Evolutionary conservation across 2,113 vertebrate species (phyloP).

Genomic region (Chamaea fasciata): DNA sequence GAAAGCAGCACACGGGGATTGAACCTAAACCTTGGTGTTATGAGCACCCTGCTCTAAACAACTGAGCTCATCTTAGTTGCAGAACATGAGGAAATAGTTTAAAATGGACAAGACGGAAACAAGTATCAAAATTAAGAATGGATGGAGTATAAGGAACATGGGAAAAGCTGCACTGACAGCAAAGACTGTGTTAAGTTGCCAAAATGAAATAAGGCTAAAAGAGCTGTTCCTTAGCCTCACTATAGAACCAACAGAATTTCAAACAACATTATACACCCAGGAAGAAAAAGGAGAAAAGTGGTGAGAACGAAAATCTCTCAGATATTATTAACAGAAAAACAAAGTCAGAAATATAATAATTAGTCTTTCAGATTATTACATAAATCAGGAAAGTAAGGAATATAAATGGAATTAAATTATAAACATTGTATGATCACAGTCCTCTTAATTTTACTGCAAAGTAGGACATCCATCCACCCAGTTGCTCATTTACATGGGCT

Average conservation of each 20-base stretch:
- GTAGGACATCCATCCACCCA: not conserved
- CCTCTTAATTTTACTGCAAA: not conserved
- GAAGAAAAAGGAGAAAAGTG: not conserved
- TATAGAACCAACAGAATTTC: not conserved
- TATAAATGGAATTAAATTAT: not conserved
- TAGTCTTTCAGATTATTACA: not conserved
- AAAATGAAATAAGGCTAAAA: not conserved
- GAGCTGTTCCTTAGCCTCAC: not conserved
- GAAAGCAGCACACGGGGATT: fast-evolving
- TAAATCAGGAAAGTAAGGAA: not conserved
- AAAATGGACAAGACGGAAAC: not conserved
- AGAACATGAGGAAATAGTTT: not conserved
- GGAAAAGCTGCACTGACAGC: not conserved
- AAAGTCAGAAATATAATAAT: not conserved
- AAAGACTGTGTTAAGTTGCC: not conserved
- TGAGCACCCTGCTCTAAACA: not conserved
- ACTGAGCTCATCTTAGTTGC: not conserved
- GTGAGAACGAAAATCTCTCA: not conserved
- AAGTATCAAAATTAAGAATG: not conserved
- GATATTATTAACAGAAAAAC: not conserved
- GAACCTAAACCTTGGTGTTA: not conserved
- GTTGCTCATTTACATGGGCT: not conserved
- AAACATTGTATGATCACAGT: not conserved
- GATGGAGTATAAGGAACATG: not conserved
- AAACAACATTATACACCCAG: not conserved